Base-by-base conservation (phyloP, 2,888 invertebrate genomes). In the Nasonovia ribisnigri region DNA sequence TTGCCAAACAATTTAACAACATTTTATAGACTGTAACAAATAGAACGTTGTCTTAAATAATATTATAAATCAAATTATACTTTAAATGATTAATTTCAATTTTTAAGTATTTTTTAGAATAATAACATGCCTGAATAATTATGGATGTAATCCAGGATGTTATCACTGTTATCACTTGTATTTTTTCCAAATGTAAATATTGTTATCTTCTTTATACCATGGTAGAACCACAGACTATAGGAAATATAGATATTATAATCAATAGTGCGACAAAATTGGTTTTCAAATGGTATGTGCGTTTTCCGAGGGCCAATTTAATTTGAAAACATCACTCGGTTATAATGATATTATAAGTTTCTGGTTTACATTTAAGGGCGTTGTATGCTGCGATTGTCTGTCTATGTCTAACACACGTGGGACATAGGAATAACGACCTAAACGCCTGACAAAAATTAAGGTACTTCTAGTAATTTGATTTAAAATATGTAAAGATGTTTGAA, bases 1-100 rank as follows among this genome's bases (percentile, higher is more conserved):
- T 90, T 42, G 90, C n/a, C 86, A 93, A 93, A 90, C 86, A 60
- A 84, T 93, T 93, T n/a, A 92, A 92, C n/a, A 93, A 84, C 89
- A 93, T 93, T 93, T 46, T 93, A 10, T 16, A 10, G 46, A 26
- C 46, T 46, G 26, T 13, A 86, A 77, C 36, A 77, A 77, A 77
- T 8, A 36, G 6, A 77, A 77, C 8, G 36, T 77, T 36, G 36
- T 36, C 20, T 36, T 77, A 36, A 36, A 8, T 77, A 77, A 77
- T 36, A 77, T 77, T 89, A 26, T 24, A 89, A 60, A 60, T 0
- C 5, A 54, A 20, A 54, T 20, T 54, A 20, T 5, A 54, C 5
- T 20, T 54, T 5, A 57, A 24, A 57, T 26, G 26, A 57, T 26
- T 8, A 57, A 57, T 57, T 57, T 57, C 26, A 57, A 57, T 26